These are phyloP conservation scores for Gnathonemus echidnorhynchus DNA, from an alignment of 2,113 vertebrate genomes.

Conservation along the genomic window DNA sequence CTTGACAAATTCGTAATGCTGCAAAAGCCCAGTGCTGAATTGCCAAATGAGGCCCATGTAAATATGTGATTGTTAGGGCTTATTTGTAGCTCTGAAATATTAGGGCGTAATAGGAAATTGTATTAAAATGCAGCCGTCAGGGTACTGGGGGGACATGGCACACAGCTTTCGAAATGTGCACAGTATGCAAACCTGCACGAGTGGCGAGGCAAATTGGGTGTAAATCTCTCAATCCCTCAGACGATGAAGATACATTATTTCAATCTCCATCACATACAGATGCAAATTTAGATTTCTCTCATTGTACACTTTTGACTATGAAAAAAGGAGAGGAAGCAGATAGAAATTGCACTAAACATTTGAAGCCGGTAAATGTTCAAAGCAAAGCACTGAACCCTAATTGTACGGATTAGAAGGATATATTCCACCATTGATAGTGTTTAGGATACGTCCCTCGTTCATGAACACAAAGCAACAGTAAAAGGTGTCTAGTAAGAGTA, in stretches of 20 bases:
- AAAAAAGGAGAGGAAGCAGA: constrained; percentile 25
- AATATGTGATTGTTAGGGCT: constrained; percentile 67
- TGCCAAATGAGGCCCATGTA: constrained; percentile 64
- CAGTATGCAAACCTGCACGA: constrained; percentile 69
- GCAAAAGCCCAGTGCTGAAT: constrained; percentile 51
- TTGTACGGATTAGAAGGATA: constrained; percentile 64
- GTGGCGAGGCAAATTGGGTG: constrained; percentile 80
- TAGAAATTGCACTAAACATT: constrained; percentile 56
- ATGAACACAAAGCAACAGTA: constrained; percentile 53
- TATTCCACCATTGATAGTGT: constrained; percentile 59
- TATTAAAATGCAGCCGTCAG: constrained; percentile 66
- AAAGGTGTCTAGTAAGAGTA: neutral
- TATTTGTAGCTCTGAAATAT: constrained; percentile 65
- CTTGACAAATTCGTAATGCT: constrained; percentile 39
- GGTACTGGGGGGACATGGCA: constrained; percentile 60
- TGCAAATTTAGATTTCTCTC: constrained; percentile 86
- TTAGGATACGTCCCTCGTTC: constrained; percentile 74
- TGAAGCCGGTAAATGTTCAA: constrained; percentile 65
- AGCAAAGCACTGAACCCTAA: constrained; percentile 69
- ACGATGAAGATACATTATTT: constrained; percentile 89
- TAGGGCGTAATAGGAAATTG: constrained; percentile 60
- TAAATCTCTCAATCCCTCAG: constrained; percentile 82
- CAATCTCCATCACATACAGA: constrained; percentile 83
- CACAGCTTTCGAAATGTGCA: constrained; percentile 85
- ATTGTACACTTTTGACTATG: constrained; percentile 68